phyloP scores from a whole-genome alignment of 92 coral and sea anemone species.

The Epizoanthus illoricatus region DNA sequence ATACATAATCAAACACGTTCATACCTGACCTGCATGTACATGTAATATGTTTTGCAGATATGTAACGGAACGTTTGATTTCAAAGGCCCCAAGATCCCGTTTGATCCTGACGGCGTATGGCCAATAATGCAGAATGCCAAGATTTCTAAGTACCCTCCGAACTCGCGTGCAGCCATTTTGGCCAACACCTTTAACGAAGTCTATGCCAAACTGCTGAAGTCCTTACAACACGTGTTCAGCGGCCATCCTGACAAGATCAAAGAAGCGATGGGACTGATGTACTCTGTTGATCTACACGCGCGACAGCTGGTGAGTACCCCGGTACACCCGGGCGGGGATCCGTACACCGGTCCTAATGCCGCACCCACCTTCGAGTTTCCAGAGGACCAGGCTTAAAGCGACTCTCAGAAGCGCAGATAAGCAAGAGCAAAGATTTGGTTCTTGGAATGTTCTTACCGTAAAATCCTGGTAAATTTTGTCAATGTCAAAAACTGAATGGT shows the following conservation, averaged over 20 bases:
- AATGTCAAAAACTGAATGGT: too few species aligned
- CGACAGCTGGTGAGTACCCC: constrained; percentile 53
- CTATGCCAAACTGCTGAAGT: constrained; percentile 52
- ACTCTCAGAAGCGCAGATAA: too few species aligned
- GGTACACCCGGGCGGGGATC: constrained; percentile 57
- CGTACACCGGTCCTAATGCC: constrained; percentile 74
- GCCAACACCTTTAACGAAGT: constrained; percentile 51
- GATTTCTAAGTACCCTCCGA: constrained; percentile 29
- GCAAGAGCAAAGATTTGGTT: too few species aligned
- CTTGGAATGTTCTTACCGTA: too few species aligned
- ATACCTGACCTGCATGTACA: not conserved
- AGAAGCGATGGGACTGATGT: constrained; percentile 59
- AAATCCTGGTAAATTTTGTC: too few species aligned
- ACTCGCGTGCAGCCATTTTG: constrained; percentile 31
- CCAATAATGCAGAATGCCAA: constrained; percentile 53
- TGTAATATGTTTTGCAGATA: constrained; percentile 13
- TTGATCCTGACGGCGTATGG: constrained; percentile 62
- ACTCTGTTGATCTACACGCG: constrained; percentile 40
- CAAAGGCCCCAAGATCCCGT: constrained; percentile 42
- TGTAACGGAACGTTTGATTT: constrained; percentile 49
- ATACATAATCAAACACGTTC: not conserved
- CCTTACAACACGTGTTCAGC: constrained; percentile 52
- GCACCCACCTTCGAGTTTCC: constrained; percentile 59
- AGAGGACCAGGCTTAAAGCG: too few species aligned
- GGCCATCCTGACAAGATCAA: constrained; percentile 49